Conservation (phyloP, 2,888 invertebrate genomes). For the Tetramorium bicarinatum region DNA sequence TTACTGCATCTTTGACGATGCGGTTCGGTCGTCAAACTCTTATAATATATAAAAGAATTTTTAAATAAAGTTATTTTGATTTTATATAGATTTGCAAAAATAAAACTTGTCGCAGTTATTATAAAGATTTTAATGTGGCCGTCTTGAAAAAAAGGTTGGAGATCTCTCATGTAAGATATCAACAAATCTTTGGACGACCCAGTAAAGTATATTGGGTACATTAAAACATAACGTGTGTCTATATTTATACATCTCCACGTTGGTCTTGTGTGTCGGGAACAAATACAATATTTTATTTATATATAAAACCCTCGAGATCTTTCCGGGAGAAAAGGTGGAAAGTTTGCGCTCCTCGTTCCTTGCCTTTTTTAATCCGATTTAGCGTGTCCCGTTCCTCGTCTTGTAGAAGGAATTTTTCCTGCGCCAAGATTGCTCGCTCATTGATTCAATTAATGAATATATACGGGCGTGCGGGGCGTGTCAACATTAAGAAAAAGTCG, state of each 20-base stretch:
- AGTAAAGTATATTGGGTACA: constrained; percentile 36
- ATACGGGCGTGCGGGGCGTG: constrained; percentile 25
- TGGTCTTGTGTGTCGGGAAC: constrained; percentile 31
- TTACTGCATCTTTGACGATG: no score
- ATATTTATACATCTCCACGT: constrained; percentile 50
- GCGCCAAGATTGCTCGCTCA: constrained; percentile 57
- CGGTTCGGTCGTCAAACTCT: neutral
- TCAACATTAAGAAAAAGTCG: constrained; percentile 19
- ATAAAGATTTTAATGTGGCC: neutral
- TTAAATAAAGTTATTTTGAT: neutral
- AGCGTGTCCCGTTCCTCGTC: constrained; percentile 56
- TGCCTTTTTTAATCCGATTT: constrained; percentile 59
- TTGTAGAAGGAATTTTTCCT: constrained; percentile 56
- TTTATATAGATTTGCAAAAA: neutral
- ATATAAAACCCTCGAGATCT: constrained; percentile 59
- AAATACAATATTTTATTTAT: constrained; percentile 52
- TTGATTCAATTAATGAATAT: constrained; percentile 50
- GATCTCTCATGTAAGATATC: neutral
- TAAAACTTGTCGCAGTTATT: neutral
- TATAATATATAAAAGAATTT: neutral
- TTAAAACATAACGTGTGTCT: constrained; percentile 45
- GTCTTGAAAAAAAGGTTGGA: neutral
- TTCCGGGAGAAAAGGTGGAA: constrained; percentile 53
- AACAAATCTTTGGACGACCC: constrained; percentile 48
- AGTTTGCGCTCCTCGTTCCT: constrained; percentile 58